Conservation (phyloP, 2,113 vertebrate species). For the Osmerus eperlanus region DNA sequence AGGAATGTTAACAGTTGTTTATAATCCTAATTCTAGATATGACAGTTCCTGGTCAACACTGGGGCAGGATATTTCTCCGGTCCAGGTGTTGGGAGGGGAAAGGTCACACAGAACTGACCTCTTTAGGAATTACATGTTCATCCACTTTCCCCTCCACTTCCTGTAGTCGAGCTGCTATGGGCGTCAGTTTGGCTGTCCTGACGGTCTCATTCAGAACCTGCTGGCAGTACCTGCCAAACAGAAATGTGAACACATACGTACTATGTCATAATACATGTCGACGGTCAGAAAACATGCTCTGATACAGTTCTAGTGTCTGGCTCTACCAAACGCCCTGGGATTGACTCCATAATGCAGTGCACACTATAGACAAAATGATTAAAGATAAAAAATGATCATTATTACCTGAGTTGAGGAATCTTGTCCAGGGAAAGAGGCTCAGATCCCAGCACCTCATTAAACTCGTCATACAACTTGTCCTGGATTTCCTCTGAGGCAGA, state of each 20-base stretch:
- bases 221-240: slow-evolving; percentile 81
- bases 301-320: neutral
- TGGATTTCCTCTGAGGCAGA: slow-evolving; percentile 85
- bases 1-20: no score
- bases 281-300: neutral
- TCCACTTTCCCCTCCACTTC: slow-evolving; percentile 89
- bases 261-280: neutral
- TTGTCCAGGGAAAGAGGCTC: slow-evolving; percentile 82
- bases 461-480: slow-evolving; percentile 83
- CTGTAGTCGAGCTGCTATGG: slow-evolving; percentile 88
- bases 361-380: neutral
- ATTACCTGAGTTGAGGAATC: slow-evolving; percentile 83
- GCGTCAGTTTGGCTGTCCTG: slow-evolving; percentile 88
- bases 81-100: neutral
- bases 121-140: slow-evolving; percentile 88
- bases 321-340: neutral
- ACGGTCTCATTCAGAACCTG: slow-evolving; percentile 92
- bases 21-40: no score
- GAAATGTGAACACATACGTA: neutral
- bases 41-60: neutral
- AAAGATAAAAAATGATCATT: neutral
- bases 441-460: slow-evolving; percentile 81
- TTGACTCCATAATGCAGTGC: no score
- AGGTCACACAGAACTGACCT: slow-evolving; percentile 71
- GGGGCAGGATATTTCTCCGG: neutral